Evolutionary conservation across 2,888 invertebrate genomes (phyloP), one percentile per base, ranked within the genome.

Genomic region (Morpho deidamia): DNA sequence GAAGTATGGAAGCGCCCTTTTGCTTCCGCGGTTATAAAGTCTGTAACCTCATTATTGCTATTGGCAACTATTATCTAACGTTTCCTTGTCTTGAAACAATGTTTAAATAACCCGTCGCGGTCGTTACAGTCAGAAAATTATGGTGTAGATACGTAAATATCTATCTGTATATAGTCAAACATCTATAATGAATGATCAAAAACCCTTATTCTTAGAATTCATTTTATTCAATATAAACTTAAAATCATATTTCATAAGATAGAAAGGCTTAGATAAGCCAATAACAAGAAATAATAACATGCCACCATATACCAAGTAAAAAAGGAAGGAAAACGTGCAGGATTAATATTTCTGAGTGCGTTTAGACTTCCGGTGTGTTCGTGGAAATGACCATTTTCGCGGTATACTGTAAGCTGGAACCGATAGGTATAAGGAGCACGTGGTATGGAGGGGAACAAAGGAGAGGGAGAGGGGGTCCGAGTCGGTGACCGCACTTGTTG

Each of bases 361-460:
- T 68, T 66, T 65, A 64, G 68, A 76, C 79, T 81, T 84, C 83
- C 83, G 83, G 83, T 74, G 64, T 61, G 64, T 86, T 87, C 85
- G 71, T 79, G 78, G 87, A 84, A 87, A 86, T 81, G 77, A 56
- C 75, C 74, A 82, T 84, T 84, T 87, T 84, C 80, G 79, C 81
- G 71, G 75, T 76, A 78, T 63, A 48, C 44, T 58, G 44, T 44
- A 42, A 37, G 77, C 71, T 71, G 56, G 74, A 74, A 78, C 76
- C 78, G 79, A 78, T 76, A 78, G 79, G 78, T 78, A 72, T 67
- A 63, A 63, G 53, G 46, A 37, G 55, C 65, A 64, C 61, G 62
- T 61, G 58, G 58, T 23, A 23, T 62, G 58, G 60, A 33, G 47
- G 47, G 47, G 46, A 14, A n/a, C 11, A 61, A 66, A 56, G 59